Evolutionary conservation across 2,113 vertebrate species (phyloP).

Genomic region (Scophthalmus maximus): DNA sequence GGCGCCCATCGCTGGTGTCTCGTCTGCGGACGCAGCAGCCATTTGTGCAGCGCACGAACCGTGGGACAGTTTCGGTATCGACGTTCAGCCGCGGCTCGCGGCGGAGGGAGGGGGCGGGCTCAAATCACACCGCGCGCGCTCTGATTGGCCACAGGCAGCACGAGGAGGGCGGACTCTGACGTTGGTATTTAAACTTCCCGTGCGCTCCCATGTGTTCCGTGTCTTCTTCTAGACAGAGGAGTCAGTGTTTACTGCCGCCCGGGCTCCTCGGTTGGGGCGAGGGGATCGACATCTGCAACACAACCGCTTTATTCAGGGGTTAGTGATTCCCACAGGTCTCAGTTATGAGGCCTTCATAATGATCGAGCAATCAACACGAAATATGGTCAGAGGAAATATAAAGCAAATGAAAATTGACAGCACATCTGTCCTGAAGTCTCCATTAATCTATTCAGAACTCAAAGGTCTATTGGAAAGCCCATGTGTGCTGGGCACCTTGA

Average conservation of each 20-base stretch:
- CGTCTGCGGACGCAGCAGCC: constrained; percentile 56
- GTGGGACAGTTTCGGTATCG: constrained; percentile 38
- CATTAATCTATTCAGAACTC: too few species aligned
- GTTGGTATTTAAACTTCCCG: constrained; percentile 64
- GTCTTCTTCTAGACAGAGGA: not conserved
- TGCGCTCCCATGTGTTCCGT: constrained; percentile 44
- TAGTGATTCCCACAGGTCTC: too few species aligned
- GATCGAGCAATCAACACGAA: too few species aligned
- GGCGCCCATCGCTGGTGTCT: constrained; percentile 3
- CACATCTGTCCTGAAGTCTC: too few species aligned
- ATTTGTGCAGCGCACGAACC: constrained; percentile 54
- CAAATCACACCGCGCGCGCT: not conserved
- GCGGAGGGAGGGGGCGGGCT: constrained; percentile 47
- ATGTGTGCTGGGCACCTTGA: too few species aligned
- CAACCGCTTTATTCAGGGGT: too few species aligned
- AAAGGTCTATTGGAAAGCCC: too few species aligned
- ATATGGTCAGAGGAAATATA: too few species aligned
- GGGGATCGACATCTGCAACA: too few species aligned
- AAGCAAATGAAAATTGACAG: too few species aligned
- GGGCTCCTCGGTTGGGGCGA: too few species aligned
- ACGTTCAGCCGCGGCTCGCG: constrained; percentile 29
- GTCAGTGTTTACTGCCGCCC: constrained; percentile 7
- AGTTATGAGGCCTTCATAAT: too few species aligned
- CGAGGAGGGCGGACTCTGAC: constrained; percentile 43
- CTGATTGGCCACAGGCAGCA: constrained; percentile 64